A percentile compares a stretch with the other conserved stretches of the same genome.
These are phyloP conservation scores for Bacillus rossius DNA, from an alignment of 1,140 invertebrate genomes.

Conservation along the genomic window DNA sequence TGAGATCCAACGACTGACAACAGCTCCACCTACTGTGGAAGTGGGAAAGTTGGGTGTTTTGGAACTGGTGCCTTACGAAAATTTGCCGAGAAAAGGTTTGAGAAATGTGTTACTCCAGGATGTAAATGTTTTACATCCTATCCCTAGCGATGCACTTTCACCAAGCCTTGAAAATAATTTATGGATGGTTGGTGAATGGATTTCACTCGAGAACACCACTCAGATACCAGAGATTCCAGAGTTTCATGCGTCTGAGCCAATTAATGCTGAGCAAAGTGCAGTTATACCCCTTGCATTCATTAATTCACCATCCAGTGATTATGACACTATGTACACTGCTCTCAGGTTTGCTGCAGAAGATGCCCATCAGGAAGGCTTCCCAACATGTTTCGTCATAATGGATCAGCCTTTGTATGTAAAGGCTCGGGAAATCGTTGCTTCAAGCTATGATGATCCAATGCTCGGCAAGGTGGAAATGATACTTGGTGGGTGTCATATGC, in stretches of 20 bases:
- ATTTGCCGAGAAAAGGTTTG: background rate
- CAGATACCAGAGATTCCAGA: constrained; percentile 18
- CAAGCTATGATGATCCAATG: background rate
- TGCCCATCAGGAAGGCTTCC: constrained; percentile 7
- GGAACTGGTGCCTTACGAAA: background rate
- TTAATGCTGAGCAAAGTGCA: constrained; percentile 13
- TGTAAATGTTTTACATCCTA: background rate
- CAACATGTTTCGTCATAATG: constrained; percentile 32
- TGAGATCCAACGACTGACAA: background rate
- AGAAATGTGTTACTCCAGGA: background rate
- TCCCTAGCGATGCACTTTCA: background rate
- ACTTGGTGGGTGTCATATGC: constrained; percentile 33
- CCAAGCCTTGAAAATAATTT: background rate
- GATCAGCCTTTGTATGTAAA: constrained; percentile 34
- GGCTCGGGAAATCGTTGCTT: constrained; percentile 24
- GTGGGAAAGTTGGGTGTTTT: background rate
- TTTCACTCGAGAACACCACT: background rate
- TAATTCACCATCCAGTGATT: constrained; percentile 24
- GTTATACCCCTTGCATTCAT: constrained; percentile 23
- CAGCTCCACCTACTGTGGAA: background rate
- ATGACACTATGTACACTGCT: constrained; percentile 26
- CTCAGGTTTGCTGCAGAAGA: constrained; percentile 17
- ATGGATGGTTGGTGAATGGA: no score
- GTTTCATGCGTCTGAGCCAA: constrained; percentile 20
- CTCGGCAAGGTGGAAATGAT: constrained; percentile 1